phyloP scores from a whole-genome alignment of 2,113 vertebrate genomes.

The Nycticebus coucang region DNA sequence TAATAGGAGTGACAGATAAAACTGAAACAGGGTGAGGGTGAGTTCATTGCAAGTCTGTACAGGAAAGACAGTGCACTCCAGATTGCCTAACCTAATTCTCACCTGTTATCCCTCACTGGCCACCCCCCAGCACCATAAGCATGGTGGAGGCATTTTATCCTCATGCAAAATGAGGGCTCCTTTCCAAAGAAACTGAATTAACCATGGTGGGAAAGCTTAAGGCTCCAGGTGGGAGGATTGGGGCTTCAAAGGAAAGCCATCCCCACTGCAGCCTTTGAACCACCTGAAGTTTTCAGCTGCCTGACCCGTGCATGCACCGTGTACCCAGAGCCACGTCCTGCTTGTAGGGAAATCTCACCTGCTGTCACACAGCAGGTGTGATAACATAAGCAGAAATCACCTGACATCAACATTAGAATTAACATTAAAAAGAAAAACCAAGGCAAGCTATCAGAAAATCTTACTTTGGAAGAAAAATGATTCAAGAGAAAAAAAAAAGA shows the following conservation, averaged over 20 bases:
- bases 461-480: neutral
- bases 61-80: neutral
- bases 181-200: neutral
- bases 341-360: neutral
- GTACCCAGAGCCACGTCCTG: neutral
- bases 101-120: accelerated
- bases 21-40: neutral
- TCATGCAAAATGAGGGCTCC: neutral
- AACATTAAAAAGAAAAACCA: neutral
- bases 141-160: neutral
- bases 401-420: neutral
- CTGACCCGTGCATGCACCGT: neutral
- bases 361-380: neutral
- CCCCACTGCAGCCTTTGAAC: neutral
- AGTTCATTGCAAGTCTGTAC: neutral
- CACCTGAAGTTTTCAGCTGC: neutral
- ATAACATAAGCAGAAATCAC: neutral
- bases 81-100: neutral
- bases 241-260: neutral
- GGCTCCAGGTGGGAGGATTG: neutral
- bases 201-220: neutral
- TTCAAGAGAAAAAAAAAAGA: neutral
- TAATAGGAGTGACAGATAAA: neutral
- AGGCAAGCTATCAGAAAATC: neutral
- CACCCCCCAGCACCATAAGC: neutral